These are phyloP conservation scores for Phocides pigmalion DNA, from an alignment of 1,140 invertebrate genomes.

Conservation along the genomic window DNA sequence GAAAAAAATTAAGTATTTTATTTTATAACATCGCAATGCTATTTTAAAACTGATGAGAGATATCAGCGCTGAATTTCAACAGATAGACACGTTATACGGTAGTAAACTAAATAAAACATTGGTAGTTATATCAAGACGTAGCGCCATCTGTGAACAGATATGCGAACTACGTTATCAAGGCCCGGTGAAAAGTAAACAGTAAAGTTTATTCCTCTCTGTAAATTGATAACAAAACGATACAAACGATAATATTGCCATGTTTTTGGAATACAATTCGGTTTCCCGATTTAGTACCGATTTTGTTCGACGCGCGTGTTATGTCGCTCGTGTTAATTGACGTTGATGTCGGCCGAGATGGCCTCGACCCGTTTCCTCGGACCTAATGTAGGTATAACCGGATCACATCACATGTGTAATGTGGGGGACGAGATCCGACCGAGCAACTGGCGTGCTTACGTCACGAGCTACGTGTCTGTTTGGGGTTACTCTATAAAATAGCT, in stretches of 20 bases:
- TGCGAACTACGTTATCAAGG: neutral
- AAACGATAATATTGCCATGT: no score
- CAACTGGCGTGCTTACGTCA: constrained; percentile 14
- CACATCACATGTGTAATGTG: constrained; percentile 30
- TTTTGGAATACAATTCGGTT: no score
- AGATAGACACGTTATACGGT: no score
- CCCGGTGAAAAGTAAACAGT: neutral
- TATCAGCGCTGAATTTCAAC: no score
- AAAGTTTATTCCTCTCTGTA: neutral
- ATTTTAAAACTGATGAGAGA: no score
- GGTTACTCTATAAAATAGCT: no score
- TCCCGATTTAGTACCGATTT: neutral
- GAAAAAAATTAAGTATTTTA: no score
- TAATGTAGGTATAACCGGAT: constrained; percentile 44
- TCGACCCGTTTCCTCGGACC: constrained; percentile 37
- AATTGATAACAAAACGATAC: neutral
- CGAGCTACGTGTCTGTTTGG: neutral
- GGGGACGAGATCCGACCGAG: constrained; percentile 26
- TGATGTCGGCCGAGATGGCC: constrained; percentile 17
- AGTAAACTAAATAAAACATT: no score
- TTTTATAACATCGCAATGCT: no score
- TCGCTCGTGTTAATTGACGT: neutral
- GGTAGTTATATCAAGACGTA: no score
- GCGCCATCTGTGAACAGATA: constrained; percentile 5
- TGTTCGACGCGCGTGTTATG: neutral